Conservation (phyloP, 2,797 vertebrate genomes). For the Sebastes miniatus region DNA sequence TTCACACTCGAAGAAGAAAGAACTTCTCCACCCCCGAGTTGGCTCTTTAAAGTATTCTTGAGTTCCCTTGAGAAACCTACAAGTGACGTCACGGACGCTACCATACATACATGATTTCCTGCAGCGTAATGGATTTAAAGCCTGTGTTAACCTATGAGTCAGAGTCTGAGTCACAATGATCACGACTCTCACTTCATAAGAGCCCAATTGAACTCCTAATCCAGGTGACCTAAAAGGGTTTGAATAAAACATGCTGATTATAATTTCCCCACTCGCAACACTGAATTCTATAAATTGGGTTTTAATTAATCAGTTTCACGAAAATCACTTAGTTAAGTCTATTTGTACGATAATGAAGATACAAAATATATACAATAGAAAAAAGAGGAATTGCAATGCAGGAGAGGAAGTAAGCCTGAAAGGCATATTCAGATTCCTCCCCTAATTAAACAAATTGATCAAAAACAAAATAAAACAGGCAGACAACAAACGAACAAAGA, state of each 20-base stretch:
- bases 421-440: not conserved
- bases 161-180: constrained; percentile 38
- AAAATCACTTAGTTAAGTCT: not conserved
- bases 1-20: not conserved
- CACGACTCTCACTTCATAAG: not conserved
- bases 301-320: not conserved
- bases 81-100: not conserved
- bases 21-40: not conserved
- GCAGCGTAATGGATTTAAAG: constrained; percentile 34
- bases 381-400: not conserved
- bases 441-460: not conserved
- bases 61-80: constrained; percentile 12
- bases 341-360: not conserved
- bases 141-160: constrained; percentile 36
- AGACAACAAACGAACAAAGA: not conserved
- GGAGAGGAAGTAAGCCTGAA: not conserved
- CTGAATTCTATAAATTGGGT: not conserved
- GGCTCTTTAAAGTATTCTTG: not conserved
- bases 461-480: not conserved
- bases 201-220: not conserved
- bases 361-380: not conserved
- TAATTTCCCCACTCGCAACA: not conserved
- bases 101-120: not conserved
- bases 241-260: constrained; percentile 6
- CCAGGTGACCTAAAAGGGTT: not conserved